Evolutionary conservation across 2,888 invertebrate species (phyloP).

Genomic region (Julus scanicus): DNA sequence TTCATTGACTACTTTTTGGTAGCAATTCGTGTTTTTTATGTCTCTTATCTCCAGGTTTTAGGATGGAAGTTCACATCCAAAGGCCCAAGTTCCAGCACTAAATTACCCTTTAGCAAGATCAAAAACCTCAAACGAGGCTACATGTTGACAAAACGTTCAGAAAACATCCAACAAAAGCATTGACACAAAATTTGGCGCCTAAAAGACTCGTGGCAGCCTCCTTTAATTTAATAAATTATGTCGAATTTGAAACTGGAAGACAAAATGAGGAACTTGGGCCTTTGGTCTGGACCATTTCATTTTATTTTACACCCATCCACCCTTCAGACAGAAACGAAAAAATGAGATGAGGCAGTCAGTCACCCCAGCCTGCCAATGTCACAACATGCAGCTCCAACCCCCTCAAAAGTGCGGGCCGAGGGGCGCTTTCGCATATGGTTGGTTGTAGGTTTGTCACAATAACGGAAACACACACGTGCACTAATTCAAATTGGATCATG

Average conservation of each 20-base stretch:
- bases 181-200: neutral
- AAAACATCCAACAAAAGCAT: neutral
- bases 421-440: conserved; percentile 42
- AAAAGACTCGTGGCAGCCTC: neutral
- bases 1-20: neutral
- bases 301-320: conserved; percentile 39
- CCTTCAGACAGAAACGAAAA: conserved; percentile 35
- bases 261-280: neutral
- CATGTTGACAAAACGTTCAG: neutral
- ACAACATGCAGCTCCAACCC: conserved; percentile 27
- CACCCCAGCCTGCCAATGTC: conserved; percentile 42
- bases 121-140: neutral
- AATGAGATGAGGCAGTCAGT: conserved; percentile 42
- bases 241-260: neutral
- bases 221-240: neutral
- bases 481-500: conserved; percentile 38
- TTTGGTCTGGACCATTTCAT: conserved; percentile 1
- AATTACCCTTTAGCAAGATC: neutral
- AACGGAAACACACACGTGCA: conserved; percentile 39
- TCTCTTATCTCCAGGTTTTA: conserved; percentile 42
- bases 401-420: conserved; percentile 42
- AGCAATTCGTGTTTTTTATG: conserved; percentile 30
- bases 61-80: conserved; percentile 32
- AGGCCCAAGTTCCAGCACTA: neutral
- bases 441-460: conserved; percentile 42